Conservation (phyloP, 2,797 vertebrate genomes). For the Pristis pectinata region DNA sequence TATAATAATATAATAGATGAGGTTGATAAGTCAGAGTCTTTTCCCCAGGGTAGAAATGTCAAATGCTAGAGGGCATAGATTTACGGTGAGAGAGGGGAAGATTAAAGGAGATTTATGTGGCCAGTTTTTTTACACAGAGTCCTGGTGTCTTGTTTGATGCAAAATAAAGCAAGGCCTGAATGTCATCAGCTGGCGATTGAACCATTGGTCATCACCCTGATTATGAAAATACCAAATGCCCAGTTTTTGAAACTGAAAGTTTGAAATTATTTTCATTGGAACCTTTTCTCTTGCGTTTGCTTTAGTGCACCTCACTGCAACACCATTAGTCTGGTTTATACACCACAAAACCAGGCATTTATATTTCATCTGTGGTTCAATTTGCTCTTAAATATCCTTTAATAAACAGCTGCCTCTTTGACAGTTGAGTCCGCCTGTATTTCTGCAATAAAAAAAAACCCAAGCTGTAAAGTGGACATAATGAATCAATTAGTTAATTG, state of each 20-base stretch:
- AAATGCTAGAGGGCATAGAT: too few relatives aligned
- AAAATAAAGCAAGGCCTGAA: too few relatives aligned
- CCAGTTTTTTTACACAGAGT: too few relatives aligned
- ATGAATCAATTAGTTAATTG: slow-evolving; percentile 38
- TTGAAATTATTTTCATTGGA: not conserved
- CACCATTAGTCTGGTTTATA: not conserved
- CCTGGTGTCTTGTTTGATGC: too few relatives aligned
- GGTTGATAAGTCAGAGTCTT: too few relatives aligned
- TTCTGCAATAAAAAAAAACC: not conserved
- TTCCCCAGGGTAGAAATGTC: too few relatives aligned
- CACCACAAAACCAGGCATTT: not conserved
- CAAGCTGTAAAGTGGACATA: slow-evolving; percentile 32
- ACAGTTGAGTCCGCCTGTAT: not conserved
- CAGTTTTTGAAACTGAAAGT: not conserved
- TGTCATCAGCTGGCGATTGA: too few relatives aligned
- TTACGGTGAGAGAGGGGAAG: too few relatives aligned
- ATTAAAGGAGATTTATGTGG: too few relatives aligned
- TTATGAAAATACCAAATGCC: not conserved
- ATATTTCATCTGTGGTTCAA: slow-evolving; percentile 26
- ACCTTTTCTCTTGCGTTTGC: not conserved
- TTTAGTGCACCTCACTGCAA: too few relatives aligned
- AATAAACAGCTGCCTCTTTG: slow-evolving; percentile 32
- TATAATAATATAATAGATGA: too few relatives aligned
- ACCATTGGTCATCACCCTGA: not conserved
- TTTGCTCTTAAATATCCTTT: slow-evolving; percentile 25